Evolutionary conservation across 37 sponge, comb jelly and placozoan genomes (phyloP), one percentile per base, ranked within the genome.

Genomic region (Amphimedon queenslandica): DNA sequence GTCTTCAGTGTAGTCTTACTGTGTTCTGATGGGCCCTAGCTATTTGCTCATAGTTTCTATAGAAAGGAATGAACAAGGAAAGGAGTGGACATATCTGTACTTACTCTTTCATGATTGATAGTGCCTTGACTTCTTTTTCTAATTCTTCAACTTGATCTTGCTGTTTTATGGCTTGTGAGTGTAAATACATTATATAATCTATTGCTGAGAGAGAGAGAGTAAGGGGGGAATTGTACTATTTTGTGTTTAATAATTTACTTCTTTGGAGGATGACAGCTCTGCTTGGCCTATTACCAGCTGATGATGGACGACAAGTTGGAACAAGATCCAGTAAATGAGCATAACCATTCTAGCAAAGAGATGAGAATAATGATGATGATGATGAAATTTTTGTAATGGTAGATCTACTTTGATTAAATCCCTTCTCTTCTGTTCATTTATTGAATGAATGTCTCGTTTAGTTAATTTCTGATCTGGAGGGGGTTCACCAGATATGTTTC

Each of bases 91-190:
- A 74, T n/a, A 66, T 27, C 21, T 25, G 57, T 47, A 71, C 85
- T 64, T 56, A 90, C 95, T 83, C 88, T 73, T 91, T 94, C 95
- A 94, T 90, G 33, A 94, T 94, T 43, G 74, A 56, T 28, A 94
- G 60, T 11, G 95, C 92, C 51, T 80, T 71, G 10, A 94, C 95
- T 58, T 92, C 92, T 77, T 88, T 82, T 63, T 78, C 39, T 39
- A 92, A 64, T 37, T 40, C 40, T 42, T 81, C 88, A 61, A 87
- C 35, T 56, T 91, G 69, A 0, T 91, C 88, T 6, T 77, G 40
- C 51, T 83, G 79, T 40, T 71, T 70, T 16, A 18, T 51, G 11
- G 47, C 24, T 64, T 91, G 88, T 1, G 47, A 55, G n/a, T 86
- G 82, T 32, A 91, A 69, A 56, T 40, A 87, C 24, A 66, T 20